These are phyloP conservation scores for Theocolax elegans DNA, from an alignment of 1,140 invertebrate genomes.

Conservation along the genomic window DNA sequence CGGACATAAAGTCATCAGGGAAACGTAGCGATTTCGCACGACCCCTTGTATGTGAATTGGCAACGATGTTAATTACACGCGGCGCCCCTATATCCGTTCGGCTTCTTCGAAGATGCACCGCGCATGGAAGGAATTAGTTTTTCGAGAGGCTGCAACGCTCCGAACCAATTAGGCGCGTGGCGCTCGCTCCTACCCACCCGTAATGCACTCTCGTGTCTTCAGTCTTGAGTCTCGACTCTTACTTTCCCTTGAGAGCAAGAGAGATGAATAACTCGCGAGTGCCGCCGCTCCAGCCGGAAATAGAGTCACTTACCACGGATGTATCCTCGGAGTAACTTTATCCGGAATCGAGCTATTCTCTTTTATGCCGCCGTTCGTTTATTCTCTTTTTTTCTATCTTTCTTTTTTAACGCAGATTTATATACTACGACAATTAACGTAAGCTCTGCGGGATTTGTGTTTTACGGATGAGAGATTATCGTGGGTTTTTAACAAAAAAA, in stretches of 20 bases:
- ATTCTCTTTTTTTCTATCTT: background rate
- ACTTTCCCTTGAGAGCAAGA: slow-evolving; percentile 10
- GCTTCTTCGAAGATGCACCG: slow-evolving; percentile 62
- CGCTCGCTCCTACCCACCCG: slow-evolving; percentile 58
- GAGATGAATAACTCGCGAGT: slow-evolving; percentile 44
- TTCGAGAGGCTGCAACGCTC: slow-evolving; percentile 57
- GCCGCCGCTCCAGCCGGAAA: slow-evolving; percentile 43
- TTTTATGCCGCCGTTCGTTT: too few species aligned
- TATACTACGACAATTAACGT: background rate
- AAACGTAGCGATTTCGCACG: background rate
- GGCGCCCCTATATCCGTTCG: slow-evolving; percentile 68
- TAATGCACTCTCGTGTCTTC: slow-evolving; percentile 47
- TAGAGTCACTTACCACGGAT: slow-evolving; percentile 41
- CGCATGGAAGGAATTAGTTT: slow-evolving; percentile 68
- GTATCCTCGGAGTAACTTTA: slow-evolving; percentile 36
- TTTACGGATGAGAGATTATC: too few species aligned
- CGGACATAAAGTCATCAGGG: background rate
- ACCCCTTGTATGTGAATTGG: slow-evolving; percentile 50
- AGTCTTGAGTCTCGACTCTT: background rate
- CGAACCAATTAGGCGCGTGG: slow-evolving; percentile 63
- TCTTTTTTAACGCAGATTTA: background rate
- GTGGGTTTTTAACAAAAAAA: too few species aligned
- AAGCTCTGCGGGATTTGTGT: too few species aligned
- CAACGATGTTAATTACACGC: slow-evolving; percentile 61
- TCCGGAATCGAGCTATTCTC: slow-evolving; percentile 33